These are phyloP conservation scores for Neostethus bicornis DNA, from an alignment of 2,797 vertebrate species.

Conservation along the genomic window DNA sequence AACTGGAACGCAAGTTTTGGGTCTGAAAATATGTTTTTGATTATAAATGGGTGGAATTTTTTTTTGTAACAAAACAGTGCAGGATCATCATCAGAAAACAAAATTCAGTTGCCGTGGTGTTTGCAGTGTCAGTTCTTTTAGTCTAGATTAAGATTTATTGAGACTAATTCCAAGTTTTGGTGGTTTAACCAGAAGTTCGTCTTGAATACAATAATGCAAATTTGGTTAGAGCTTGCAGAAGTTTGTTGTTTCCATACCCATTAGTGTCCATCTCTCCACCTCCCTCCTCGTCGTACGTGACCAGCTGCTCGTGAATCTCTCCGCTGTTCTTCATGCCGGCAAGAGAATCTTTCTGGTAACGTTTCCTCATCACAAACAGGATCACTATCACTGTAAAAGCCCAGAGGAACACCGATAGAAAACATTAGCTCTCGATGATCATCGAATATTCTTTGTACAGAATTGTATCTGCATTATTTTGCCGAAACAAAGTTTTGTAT, in stretches of 20 bases:
- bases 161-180: no score
- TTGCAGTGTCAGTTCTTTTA: no score
- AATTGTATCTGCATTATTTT: background rate
- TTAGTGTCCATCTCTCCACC: constrained; percentile 99
- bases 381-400: constrained; percentile 82
- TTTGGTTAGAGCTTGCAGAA: background rate
- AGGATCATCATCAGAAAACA: no score
- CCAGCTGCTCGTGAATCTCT: constrained; percentile 96
- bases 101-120: no score
- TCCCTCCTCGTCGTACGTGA: constrained; percentile 95
- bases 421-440: background rate
- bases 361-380: constrained; percentile 86
- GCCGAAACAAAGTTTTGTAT: background rate
- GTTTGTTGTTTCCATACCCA: constrained; percentile 57
- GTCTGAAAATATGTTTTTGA: no score
- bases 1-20: no score
- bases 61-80: no score
- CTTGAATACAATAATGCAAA: background rate
- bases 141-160: no score
- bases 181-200: no score
- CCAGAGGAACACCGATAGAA: constrained; percentile 10
- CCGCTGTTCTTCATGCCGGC: constrained; percentile 84
- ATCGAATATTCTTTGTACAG: background rate
- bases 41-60: no score
- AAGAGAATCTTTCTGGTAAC: constrained; percentile 85